Conservation (phyloP, 2,113 vertebrate species). For the Probosciger aterrimus region DNA sequence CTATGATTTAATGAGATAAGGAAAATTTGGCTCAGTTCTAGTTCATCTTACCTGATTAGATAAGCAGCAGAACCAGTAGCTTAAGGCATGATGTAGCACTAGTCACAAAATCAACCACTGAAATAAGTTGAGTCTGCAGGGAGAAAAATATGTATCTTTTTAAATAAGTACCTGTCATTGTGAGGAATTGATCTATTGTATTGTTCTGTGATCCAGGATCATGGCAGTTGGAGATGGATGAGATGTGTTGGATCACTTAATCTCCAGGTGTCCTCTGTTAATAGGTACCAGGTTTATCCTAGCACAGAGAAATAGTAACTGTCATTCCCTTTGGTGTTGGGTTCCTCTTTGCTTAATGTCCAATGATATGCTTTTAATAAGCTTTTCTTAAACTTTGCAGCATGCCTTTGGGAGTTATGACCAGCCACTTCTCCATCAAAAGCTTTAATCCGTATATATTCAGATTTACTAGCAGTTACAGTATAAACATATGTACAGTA, state of each 20-base stretch:
- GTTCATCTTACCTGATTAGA: not conserved
- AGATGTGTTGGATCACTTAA: not conserved
- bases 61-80: not conserved
- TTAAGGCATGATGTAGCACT: not conserved
- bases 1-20: not conserved
- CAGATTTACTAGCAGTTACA: too few relatives aligned
- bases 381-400: not conserved
- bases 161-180: not conserved
- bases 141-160: not conserved
- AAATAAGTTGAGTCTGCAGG: not conserved
- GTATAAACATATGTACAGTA: fast-evolving
- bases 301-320: not conserved
- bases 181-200: not conserved
- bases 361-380: not conserved
- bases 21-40: not conserved
- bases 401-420: not conserved
- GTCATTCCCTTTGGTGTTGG: not conserved
- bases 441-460: not conserved
- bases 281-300: not conserved
- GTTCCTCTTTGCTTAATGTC: not conserved
- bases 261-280: not conserved
- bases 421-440: not conserved
- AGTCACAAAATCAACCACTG: not conserved
- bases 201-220: not conserved
- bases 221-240: not conserved